Evolutionary conservation across 2,113 vertebrate genomes (phyloP), one percentile per base, ranked within the genome.

Genomic region (Anthoscopus minutus): DNA sequence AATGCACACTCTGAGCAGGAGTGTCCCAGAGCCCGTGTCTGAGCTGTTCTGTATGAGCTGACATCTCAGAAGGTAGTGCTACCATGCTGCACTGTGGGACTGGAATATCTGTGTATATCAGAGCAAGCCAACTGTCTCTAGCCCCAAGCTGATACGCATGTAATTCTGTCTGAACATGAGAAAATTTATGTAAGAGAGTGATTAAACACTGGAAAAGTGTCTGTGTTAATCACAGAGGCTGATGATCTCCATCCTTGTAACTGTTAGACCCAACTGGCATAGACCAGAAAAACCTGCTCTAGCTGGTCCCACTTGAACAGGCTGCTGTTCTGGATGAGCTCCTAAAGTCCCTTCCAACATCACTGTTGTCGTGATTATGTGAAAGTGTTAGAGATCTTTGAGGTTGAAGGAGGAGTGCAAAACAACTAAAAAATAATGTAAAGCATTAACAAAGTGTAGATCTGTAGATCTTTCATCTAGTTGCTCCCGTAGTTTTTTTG

Each of bases 101-200:
- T 42, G 5, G 0, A 17, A 15, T 54, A 30, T 24, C 74, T 79
- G 24, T 25, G 7, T 15, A 1, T 22, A 22, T 31, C 11, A 79
- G 13, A 20, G 15, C 6, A 14, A 87, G 30, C 24, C 56, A 40
- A 11, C n/a, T 77, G 18, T 40, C n/a, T 24, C 48, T 6, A 71
- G 24, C 10, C 28, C 24, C 70, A 54, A 33, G 24, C 13, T 61
- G 28, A 25, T 48, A 25, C 0, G 5, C 1, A 1, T 71, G 42
- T 54, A 67, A 77, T 67, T 44, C 48, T 58, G 13, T 58, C 15
- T 77, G 48, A 73, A 47, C 13, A 45, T 35, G 64, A 67, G 57
- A 72, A 48, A 85, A 71, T 4, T 40, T 50, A 10, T 5, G 60
- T 53, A 33, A 40, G 33, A 27, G 21, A 24, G 13, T 33, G 50